These are phyloP conservation scores for Ascaphus truei DNA, from an alignment of 2,113 vertebrate species.

Conservation along the genomic window DNA sequence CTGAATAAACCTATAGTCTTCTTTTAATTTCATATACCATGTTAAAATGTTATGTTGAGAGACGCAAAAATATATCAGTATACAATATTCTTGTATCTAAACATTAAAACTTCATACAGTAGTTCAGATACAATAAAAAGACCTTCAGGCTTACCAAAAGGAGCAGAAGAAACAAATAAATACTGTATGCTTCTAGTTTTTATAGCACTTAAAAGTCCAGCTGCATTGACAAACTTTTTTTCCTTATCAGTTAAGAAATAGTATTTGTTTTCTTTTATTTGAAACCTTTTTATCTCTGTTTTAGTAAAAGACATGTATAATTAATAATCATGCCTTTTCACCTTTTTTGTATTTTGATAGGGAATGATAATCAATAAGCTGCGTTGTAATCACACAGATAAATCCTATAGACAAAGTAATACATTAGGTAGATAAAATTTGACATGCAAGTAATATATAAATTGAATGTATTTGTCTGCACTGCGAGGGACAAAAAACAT, in stretches of 20 bases:
- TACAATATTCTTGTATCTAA: not conserved
- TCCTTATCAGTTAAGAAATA: slow-evolving; percentile 6
- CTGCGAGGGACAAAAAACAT: not conserved
- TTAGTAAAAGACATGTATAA: not conserved
- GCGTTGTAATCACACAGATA: slow-evolving; percentile 18
- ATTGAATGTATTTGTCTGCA: slow-evolving; percentile 21
- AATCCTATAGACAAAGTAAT: slow-evolving; percentile 20
- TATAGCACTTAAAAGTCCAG: not conserved
- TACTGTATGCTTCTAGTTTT: slow-evolving; percentile 10
- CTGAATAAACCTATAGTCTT: not conserved
- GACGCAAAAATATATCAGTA: slow-evolving; percentile 1
- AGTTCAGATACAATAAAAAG: no score
- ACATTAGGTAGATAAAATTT: slow-evolving; percentile 21
- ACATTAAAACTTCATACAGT: not conserved
- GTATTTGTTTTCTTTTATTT: not conserved
- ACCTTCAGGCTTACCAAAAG: no score
- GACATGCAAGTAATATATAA: slow-evolving; percentile 17
- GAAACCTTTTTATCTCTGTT: slow-evolving; percentile 22
- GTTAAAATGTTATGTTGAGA: slow-evolving; percentile 23
- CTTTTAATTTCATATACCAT: slow-evolving; percentile 13
- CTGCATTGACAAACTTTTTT: not conserved
- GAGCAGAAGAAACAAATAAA: slow-evolving; percentile 1
- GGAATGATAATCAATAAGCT: slow-evolving; percentile 22
- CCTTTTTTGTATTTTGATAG: slow-evolving; percentile 14
- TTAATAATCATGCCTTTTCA: not conserved